phyloP scores from a whole-genome alignment of 2,113 vertebrate species.

The Periophthalmodon schlosseri region DNA sequence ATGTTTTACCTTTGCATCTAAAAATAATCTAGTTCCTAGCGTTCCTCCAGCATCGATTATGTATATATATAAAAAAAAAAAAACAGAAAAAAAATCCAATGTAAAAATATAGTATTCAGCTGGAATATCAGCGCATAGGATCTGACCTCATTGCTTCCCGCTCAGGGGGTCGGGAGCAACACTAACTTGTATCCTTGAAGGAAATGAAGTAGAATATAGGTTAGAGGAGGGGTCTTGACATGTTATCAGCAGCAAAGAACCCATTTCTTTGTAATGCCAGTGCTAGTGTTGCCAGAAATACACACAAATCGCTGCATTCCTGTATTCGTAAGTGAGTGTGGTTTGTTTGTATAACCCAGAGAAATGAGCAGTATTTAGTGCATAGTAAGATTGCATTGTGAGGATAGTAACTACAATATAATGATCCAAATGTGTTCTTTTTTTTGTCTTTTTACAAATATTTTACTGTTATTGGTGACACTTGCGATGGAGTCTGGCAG shows the following conservation, averaged over 20 bases:
- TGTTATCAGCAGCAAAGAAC: neutral
- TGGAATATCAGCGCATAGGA: neutral
- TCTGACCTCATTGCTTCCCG: neutral
- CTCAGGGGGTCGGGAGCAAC: neutral
- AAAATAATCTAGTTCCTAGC: no score
- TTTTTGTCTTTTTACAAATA: neutral
- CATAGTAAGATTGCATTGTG: neutral
- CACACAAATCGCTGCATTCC: no score
- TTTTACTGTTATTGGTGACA: no score
- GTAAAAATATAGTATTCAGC: neutral
- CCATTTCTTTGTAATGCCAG: neutral
- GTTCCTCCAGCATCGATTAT: neutral
- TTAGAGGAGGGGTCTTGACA: slow-evolving; percentile 7
- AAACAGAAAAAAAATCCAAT: neutral
- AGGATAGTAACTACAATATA: neutral
- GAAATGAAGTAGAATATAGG: neutral
- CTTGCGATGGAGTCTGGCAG: no score
- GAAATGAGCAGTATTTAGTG: neutral
- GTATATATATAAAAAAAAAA: neutral
- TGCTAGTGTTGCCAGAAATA: neutral
- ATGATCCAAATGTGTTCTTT: neutral
- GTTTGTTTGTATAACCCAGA: neutral
- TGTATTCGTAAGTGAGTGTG: no score
- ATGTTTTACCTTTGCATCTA: no score
- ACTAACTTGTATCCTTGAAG: neutral